Percentiles rank a stretch among this genome's conserved stretches.
Conservation (phyloP, 2,797 vertebrate genomes). For the Tadarida brasiliensis region DNA sequence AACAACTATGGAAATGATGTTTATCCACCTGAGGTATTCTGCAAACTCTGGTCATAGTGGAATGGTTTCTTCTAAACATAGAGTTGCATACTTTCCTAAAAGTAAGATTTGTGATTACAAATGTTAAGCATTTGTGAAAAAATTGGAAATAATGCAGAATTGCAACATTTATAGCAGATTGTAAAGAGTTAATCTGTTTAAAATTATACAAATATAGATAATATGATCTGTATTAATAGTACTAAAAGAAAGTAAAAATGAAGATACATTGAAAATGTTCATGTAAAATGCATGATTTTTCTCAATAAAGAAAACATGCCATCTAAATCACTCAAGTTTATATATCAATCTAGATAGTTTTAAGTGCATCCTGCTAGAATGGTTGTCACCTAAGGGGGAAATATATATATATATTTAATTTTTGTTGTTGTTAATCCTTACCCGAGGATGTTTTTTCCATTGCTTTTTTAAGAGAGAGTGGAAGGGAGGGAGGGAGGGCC, state of each 20-base stretch:
- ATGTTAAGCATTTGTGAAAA: conserved; percentile 6
- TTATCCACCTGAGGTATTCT: conserved; percentile 82
- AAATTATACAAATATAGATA: conserved; percentile 60
- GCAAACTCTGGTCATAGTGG: conserved; percentile 66
- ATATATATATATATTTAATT: background rate
- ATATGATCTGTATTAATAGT: conserved; percentile 62
- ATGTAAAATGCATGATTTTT: conserved; percentile 67
- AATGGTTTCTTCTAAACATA: conserved; percentile 77
- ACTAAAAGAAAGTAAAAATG: conserved; percentile 24
- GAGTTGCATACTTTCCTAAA: conserved; percentile 74
- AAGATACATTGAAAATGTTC: conserved; percentile 19
- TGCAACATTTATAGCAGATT: conserved; percentile 63
- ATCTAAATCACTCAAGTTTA: background rate
- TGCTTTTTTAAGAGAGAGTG: too few relatives aligned
- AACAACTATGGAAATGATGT: conserved; percentile 83
- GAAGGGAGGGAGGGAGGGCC: too few relatives aligned
- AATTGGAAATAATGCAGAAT: conserved; percentile 55
- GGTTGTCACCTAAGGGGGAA: background rate
- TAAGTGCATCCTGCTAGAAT: conserved; percentile 25
- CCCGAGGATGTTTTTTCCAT: too few relatives aligned
- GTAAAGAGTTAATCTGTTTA: conserved; percentile 53
- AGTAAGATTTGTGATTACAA: conserved; percentile 76
- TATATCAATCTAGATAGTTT: conserved; percentile 40
- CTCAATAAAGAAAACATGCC: background rate
- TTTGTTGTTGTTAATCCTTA: background rate